Evolutionary conservation across 1,140 invertebrate species (phyloP), one percentile per base, ranked within the genome.

Genomic region (Hyles euphorbiae): DNA sequence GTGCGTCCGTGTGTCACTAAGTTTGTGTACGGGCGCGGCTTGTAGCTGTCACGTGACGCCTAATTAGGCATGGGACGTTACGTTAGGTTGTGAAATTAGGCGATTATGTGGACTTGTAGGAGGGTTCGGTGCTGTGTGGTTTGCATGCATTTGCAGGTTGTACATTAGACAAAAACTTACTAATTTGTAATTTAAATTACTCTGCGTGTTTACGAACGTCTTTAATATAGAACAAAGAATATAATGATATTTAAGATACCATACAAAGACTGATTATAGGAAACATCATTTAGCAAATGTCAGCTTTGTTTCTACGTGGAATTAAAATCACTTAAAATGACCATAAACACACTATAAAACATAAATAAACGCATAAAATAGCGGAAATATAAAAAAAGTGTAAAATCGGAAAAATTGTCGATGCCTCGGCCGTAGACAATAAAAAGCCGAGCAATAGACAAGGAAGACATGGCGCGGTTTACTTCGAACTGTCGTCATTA

Each of bases 21-120:
- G 70, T 68, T 73, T 81, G 79, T 81, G 74, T 78, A 68, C 63
- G 66, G 74, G 80, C 83, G 82, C 80, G 83, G 81, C 83, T 83
- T 85, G 83, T 86, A 77, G 63, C 78, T 84, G 81, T 87, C 82
- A 85, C 82, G 78, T 79, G 81, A 70, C 81, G 72, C 80, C 83
- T 84, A 87, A 87, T 84, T 87, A 84, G 81, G 83, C 62, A 82
- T 76, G 63, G 57, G 53, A 60, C 54, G 47, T 59, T 59, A 58
- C 47, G 63, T 75, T 77, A 61, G 63, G 62, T 67, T 60, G 62
- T 61, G 63, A 65, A 65, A 65, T 63, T 63, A 63, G 46, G 53
- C 47, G 47, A 48, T 48, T 40, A 48, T 49, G 47, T 48, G n/a
- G 47, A 5, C 10, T 40, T 40, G 36, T 40, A 40, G 36, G 36